These are phyloP conservation scores for Athalia cordata DNA, from an alignment of 2,888 invertebrate genomes.

Conservation along the genomic window DNA sequence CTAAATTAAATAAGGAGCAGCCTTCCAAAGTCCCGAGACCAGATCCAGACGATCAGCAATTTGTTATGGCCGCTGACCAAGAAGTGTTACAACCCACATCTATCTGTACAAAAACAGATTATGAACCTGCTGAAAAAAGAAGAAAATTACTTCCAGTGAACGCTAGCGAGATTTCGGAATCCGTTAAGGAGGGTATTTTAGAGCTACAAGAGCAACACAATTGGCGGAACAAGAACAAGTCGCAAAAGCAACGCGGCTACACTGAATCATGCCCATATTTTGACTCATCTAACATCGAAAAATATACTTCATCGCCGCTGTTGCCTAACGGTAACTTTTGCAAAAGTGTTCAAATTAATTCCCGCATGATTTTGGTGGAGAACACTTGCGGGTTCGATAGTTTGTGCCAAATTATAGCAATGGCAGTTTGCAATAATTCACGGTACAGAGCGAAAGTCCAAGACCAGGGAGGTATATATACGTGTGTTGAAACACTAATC, in stretches of 20 bases:
- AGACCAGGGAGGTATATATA: slow-evolving; percentile 2
- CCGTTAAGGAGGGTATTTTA: not conserved
- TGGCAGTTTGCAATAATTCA: slow-evolving; percentile 6
- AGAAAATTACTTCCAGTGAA: not conserved
- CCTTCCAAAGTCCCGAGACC: too few species aligned
- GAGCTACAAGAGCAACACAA: slow-evolving; percentile 23
- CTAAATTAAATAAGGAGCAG: too few species aligned
- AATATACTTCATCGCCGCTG: slow-evolving; percentile 13
- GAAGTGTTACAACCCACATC: too few species aligned
- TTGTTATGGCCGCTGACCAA: too few species aligned
- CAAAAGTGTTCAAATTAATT: not conserved
- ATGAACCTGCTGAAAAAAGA: too few species aligned
- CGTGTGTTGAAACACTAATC: slow-evolving; percentile 12
- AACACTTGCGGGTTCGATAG: slow-evolving; percentile 23
- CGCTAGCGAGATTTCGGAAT: not conserved
- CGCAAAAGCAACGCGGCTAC: slow-evolving; percentile 1
- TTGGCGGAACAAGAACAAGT: slow-evolving; percentile 17
- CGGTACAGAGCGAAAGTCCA: not conserved
- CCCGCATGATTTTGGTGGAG: not conserved
- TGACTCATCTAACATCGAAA: not conserved
- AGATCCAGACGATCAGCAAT: too few species aligned
- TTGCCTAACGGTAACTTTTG: slow-evolving; percentile 9
- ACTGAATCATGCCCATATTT: slow-evolving; percentile 14
- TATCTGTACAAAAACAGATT: too few species aligned
- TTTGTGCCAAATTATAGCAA: slow-evolving; percentile 24